Evolutionary conservation across 2,888 invertebrate genomes (phyloP).

Genomic region (Pantelozetes paolii): DNA sequence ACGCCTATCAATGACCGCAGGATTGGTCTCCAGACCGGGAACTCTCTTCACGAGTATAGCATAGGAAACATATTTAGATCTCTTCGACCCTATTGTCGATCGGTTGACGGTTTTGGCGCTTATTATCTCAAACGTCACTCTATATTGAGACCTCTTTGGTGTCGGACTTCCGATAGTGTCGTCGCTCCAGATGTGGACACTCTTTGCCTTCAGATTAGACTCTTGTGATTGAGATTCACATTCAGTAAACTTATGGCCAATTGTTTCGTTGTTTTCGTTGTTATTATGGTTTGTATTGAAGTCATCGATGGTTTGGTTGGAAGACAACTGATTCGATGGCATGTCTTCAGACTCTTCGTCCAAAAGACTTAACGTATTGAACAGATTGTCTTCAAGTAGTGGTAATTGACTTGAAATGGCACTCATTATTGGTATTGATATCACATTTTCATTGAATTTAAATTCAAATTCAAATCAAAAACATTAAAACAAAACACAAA

Average conservation of each 20-base stretch:
- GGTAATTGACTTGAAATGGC: conserved; percentile 14
- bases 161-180: conserved; percentile 38
- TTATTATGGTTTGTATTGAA: background rate
- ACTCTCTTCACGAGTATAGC: conserved; percentile 47
- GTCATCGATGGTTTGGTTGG: background rate
- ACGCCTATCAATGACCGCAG: conserved; percentile 51
- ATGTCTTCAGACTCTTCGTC: conserved; percentile 27
- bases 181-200: conserved; percentile 40
- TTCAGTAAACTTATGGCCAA: background rate
- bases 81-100: conserved; percentile 19
- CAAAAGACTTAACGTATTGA: background rate
- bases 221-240: conserved; percentile 23
- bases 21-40: conserved; percentile 50
- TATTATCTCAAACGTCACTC: conserved; percentile 48
- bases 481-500: no score
- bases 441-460: background rate
- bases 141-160: conserved; percentile 39
- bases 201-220: background rate
- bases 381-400: conserved; percentile 20
- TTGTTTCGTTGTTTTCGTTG: background rate
- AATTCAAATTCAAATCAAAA: background rate
- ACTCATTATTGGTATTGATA: conserved; percentile 3
- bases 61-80: conserved; percentile 47
- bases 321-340: background rate
- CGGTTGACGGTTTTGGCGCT: conserved; percentile 46